Conservation (phyloP, 2,113 vertebrate genomes). For the Cephalopholis sonnerati region DNA sequence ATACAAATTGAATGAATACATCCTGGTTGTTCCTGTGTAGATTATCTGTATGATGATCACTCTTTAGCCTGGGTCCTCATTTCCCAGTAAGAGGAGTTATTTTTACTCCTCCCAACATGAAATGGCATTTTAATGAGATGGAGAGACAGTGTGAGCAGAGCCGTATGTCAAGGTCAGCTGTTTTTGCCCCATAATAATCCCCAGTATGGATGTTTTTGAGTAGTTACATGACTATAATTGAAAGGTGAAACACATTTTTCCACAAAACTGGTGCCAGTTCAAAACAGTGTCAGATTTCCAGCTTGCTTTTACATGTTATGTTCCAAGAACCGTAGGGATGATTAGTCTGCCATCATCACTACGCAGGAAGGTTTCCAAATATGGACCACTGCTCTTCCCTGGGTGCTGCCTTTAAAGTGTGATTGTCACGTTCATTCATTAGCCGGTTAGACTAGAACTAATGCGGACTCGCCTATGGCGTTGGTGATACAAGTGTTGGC, state of each 20-base stretch:
- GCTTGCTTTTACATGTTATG: not conserved
- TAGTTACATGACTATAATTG: not conserved
- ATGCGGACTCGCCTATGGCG: not conserved
- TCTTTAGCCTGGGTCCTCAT: not conserved
- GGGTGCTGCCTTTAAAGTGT: conserved; percentile 26
- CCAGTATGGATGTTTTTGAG: not conserved
- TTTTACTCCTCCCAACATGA: not conserved
- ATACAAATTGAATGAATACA: not conserved
- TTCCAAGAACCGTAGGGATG: not conserved
- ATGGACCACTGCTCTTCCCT: not conserved
- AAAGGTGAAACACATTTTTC: not conserved
- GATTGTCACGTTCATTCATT: conserved; percentile 25
- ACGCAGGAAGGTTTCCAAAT: conserved; percentile 13
- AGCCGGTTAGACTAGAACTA: conserved; percentile 10
- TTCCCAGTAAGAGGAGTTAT: not conserved
- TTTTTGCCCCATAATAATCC: not conserved
- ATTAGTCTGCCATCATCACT: conserved; percentile 12
- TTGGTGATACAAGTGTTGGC: conserved; percentile 25
- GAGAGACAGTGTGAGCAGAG: not conserved
- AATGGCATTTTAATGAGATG: not conserved
- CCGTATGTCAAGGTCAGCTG: not conserved
- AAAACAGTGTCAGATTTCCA: too few relatives aligned
- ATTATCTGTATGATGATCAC: not conserved
- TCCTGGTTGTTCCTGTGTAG: not conserved
- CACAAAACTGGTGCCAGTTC: not conserved